These are phyloP conservation scores for Netta rufina DNA, from an alignment of 2,797 vertebrate species.

Conservation along the genomic window DNA sequence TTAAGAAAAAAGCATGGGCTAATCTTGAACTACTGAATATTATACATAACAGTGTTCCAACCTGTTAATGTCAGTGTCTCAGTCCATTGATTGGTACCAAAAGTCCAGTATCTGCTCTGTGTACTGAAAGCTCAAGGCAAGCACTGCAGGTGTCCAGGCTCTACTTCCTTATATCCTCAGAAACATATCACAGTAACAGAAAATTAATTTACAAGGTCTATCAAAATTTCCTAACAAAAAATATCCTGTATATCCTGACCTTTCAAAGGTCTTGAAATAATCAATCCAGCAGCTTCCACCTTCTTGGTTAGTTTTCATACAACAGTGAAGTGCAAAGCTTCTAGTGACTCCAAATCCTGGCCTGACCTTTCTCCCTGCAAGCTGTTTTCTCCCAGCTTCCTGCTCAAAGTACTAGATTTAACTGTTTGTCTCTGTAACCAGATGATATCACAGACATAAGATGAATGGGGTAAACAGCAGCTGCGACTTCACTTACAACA, in stretches of 20 bases:
- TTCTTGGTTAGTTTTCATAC: background rate
- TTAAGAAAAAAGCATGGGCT: background rate
- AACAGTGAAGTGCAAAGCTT: background rate
- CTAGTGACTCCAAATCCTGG: background rate
- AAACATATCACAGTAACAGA: background rate
- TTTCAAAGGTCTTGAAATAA: background rate
- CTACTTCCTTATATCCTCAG: background rate
- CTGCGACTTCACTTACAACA: background rate
- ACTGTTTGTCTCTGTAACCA: background rate
- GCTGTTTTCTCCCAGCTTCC: background rate
- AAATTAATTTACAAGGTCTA: background rate
- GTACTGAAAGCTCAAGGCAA: background rate
- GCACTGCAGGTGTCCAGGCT: background rate
- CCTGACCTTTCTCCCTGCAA: background rate
- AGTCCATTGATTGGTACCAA: background rate
- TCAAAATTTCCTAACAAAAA: background rate
- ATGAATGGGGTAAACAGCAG: background rate
- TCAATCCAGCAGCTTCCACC: background rate
- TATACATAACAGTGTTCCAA: background rate
- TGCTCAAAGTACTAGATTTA: background rate
- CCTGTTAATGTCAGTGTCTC: background rate
- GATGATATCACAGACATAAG: background rate
- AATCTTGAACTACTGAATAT: background rate
- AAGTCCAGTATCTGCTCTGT: background rate
- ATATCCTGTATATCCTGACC: background rate